Conservation (phyloP, 2,888 invertebrate genomes). For the Tetheella fluctuosa region DNA sequence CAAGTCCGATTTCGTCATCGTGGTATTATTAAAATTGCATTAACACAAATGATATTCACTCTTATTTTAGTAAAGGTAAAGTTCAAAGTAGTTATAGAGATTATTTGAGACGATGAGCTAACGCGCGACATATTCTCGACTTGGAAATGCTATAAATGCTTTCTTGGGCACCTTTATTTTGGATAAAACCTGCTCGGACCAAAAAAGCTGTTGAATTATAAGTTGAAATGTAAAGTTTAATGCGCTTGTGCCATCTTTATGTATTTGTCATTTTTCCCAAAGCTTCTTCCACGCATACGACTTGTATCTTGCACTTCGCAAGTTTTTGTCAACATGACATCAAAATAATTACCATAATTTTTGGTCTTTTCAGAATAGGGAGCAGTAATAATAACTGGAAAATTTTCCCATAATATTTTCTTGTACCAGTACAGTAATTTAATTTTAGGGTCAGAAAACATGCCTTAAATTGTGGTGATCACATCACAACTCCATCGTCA, state of each 20-base stretch:
- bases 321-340: too few relatives aligned
- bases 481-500: too few relatives aligned
- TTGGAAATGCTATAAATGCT: background rate
- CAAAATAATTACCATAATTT: too few relatives aligned
- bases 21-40: constrained; percentile 10
- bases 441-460: too few relatives aligned
- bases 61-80: background rate
- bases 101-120: constrained; percentile 7
- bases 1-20: constrained; percentile 10
- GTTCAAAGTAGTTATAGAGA: background rate
- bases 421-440: too few relatives aligned
- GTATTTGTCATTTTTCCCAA: background rate
- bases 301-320: too few relatives aligned
- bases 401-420: too few relatives aligned
- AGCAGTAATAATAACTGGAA: too few relatives aligned
- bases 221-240: background rate
- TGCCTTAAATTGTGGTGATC: too few relatives aligned
- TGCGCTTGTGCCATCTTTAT: background rate
- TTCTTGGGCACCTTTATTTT: background rate
- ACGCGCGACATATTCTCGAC: background rate
- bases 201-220: constrained; percentile 6
- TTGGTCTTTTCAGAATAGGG: too few relatives aligned
- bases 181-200: background rate
- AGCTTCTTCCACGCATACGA: background rate
- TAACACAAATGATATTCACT: background rate